Base-by-base conservation (phyloP, 2,797 vertebrate species). In the Oreochromis mossambicus region DNA sequence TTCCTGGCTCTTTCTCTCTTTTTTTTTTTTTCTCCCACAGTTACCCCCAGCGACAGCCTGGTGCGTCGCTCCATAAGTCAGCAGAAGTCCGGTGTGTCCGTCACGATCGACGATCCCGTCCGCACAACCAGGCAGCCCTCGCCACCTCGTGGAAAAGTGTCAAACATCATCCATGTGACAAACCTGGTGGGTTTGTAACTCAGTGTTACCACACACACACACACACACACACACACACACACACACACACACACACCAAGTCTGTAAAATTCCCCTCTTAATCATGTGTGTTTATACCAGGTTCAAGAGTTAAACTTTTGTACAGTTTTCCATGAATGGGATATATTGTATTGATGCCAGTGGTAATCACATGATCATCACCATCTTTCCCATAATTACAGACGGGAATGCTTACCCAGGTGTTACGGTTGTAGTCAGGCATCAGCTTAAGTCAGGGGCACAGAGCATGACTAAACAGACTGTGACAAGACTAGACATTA, bases 11-110 rank as follows among this genome's bases (percentile, higher is more conserved):
- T 55, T 73, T 34, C 8, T 55, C 52, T 1, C 21, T 77, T 12
- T 21, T 24, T 14, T 41, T 1, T 77, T 41, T 1, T 77, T 10
- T 21, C 3, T 17, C 51, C 66, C 51, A 12, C 87, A 98, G 98
- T 97, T 19, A 96, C 96, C 7, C 96, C 98, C 70, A 97, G 95
- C 17, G 97, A 98, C 87, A 97, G 96, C 2, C 93, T 98, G 91
- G 97, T 98, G 85, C 96, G 98, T 5, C 97, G 98, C 83, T 98
- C 98, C 81, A 97, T 98, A 86, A 98, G 97, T 92, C 97, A 98
- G 81, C 98, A 98, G 92, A 97, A 97, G 92, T 96, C 97, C 0
- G 97, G 97, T 1, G 97, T 98, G 85, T 98, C 97, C 7, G 90
- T 98, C 85, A 98, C 98, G 52, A 97, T 98, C 3, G 97, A 98